phyloP scores from a whole-genome alignment of 2,113 vertebrate species.

The Aix galericulata region DNA sequence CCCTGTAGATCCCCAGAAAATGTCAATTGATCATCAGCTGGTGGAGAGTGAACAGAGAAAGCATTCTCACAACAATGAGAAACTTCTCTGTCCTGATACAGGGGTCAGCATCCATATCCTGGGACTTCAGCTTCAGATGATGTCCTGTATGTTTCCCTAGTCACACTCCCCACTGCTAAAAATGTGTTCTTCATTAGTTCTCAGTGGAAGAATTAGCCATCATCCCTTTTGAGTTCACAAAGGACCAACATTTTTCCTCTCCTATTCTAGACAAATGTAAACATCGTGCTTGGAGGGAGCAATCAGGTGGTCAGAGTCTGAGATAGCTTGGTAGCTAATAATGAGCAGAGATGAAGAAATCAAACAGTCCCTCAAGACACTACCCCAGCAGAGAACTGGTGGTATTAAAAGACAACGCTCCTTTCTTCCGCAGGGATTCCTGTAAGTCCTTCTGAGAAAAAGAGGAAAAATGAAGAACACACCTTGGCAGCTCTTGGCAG shows the following conservation, averaged over 20 bases:
- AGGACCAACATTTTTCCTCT: background rate
- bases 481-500: background rate
- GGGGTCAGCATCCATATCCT: background rate
- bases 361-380: background rate
- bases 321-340: background rate
- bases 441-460: background rate
- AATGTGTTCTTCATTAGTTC: background rate
- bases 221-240: rapidly evolving
- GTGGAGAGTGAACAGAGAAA: background rate
- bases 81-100: background rate
- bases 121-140: background rate
- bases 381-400: background rate
- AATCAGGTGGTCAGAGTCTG: background rate
- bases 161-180: background rate
- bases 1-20: background rate
- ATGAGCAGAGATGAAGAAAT: background rate
- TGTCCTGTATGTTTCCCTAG: background rate
- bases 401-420: background rate
- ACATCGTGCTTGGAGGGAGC: background rate
- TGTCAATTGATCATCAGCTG: background rate
- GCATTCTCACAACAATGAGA: background rate
- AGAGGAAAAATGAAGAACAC: background rate
- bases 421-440: background rate
- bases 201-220: background rate
- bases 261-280: background rate